These are phyloP conservation scores for Drosophila erecta DNA, from an alignment of 1,140 invertebrate species.

Conservation along the genomic window DNA sequence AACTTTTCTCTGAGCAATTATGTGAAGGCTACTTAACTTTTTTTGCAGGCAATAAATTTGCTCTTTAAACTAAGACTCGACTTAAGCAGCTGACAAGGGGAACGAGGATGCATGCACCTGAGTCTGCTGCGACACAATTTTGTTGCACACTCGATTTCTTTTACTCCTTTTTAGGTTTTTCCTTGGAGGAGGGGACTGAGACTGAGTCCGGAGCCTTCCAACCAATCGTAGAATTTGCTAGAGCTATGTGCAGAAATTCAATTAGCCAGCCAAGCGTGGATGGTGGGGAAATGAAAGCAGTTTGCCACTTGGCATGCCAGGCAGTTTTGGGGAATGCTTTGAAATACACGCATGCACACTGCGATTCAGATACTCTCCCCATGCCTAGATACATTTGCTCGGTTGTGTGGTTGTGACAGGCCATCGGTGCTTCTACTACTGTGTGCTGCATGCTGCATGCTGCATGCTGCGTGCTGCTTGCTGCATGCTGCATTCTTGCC, in stretches of 20 bases:
- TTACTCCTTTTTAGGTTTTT: neutral
- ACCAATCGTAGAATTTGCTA: slow-evolving; percentile 35
- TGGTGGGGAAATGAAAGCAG: slow-evolving; percentile 43
- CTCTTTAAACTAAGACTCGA: slow-evolving; percentile 14
- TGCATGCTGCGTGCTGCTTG: slow-evolving; percentile 23
- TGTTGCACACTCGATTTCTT: slow-evolving; percentile 34
- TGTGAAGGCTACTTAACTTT: slow-evolving; percentile 61
- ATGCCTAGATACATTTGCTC: slow-evolving; percentile 47
- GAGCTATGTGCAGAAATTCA: slow-evolving; percentile 69
- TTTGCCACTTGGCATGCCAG: slow-evolving; percentile 74
- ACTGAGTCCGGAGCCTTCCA: neutral
- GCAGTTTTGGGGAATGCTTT: slow-evolving; percentile 71
- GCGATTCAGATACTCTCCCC: slow-evolving; percentile 33
- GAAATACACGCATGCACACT: slow-evolving; percentile 41
- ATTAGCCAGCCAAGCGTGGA: slow-evolving; percentile 62
- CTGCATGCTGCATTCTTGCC: slow-evolving; percentile 58
- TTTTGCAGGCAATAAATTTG: slow-evolving; percentile 69
- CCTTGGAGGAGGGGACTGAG: neutral
- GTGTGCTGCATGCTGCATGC: slow-evolving; percentile 22
- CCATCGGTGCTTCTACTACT: slow-evolving; percentile 5
- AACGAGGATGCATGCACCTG: slow-evolving; percentile 30
- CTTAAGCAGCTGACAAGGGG: neutral
- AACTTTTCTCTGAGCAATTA: slow-evolving; percentile 72
- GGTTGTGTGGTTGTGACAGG: slow-evolving; percentile 42
- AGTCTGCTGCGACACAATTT: slow-evolving; percentile 35